Evolutionary conservation across 2,888 invertebrate species (phyloP).

Genomic region (Ophioninae sp.): DNA sequence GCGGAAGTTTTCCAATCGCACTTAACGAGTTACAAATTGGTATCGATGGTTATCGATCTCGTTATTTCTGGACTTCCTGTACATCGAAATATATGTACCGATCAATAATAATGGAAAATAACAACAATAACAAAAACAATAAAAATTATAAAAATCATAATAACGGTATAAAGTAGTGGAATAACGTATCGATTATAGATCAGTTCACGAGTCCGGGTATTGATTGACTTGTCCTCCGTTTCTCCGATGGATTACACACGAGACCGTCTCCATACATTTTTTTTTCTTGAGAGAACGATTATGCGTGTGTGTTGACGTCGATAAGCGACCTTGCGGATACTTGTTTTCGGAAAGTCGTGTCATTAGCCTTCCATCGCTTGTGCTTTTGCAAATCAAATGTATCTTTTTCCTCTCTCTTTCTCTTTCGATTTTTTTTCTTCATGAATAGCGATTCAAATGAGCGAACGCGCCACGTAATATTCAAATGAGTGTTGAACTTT

Average conservation of each 20-base stretch:
- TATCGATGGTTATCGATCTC: slow-evolving; percentile 49
- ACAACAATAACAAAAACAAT: too few species aligned
- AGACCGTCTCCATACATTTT: not conserved
- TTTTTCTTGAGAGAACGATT: not conserved
- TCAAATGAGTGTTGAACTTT: too few species aligned
- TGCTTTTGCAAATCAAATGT: not conserved
- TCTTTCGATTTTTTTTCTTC: not conserved
- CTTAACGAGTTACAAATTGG: slow-evolving; percentile 44
- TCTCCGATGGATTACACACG: slow-evolving; percentile 17
- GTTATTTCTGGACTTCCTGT: not conserved
- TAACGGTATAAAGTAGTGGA: not conserved
- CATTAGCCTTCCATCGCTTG: slow-evolving; percentile 20
- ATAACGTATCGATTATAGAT: slow-evolving; percentile 49
- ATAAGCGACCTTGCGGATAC: slow-evolving; percentile 31
- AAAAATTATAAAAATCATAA: too few species aligned
- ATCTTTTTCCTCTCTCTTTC: not conserved
- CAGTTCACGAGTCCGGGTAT: slow-evolving; percentile 47
- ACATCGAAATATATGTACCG: slow-evolving; percentile 37
- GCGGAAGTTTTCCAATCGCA: slow-evolving; percentile 41
- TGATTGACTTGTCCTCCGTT: slow-evolving; percentile 46
- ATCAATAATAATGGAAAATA: slow-evolving; percentile 32
- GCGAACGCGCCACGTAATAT: too few species aligned
- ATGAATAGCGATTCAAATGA: not conserved
- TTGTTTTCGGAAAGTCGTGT: slow-evolving; percentile 21
- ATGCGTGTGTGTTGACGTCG: slow-evolving; percentile 4